phyloP scores from a whole-genome alignment of 2,888 invertebrate species.

The Ochropacha duplaris region DNA sequence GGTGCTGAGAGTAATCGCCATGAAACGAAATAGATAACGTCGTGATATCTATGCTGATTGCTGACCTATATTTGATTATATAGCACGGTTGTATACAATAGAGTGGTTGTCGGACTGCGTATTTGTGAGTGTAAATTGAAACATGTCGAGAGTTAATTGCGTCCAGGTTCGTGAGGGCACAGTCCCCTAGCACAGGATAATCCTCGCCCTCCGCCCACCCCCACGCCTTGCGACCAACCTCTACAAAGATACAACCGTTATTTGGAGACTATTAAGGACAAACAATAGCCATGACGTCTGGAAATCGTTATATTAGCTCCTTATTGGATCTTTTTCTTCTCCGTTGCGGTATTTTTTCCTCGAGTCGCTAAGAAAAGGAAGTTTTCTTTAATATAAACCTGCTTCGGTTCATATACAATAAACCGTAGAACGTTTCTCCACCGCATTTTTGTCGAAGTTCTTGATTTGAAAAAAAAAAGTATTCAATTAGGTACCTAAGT shows the following conservation, averaged over 20 bases:
- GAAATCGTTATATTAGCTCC: neutral
- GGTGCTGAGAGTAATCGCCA: neutral
- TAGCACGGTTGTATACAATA: constrained; percentile 41
- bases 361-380: neutral
- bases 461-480: no score
- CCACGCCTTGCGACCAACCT: constrained; percentile 39
- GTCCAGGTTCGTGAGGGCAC: constrained; percentile 58
- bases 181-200: constrained; percentile 45
- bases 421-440: no score
- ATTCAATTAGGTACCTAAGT: no score
- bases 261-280: constrained; percentile 5
- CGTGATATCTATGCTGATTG: constrained; percentile 38
- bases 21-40: constrained; percentile 5
- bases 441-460: no score
- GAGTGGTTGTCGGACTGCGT: constrained; percentile 53
- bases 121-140: constrained; percentile 81
- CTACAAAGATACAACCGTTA: constrained; percentile 11
- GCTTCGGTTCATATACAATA: no score
- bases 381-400: neutral
- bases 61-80: constrained; percentile 36
- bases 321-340: constrained; percentile 1
- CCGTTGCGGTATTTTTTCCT: neutral
- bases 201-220: constrained; percentile 41
- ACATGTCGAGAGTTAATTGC: constrained; percentile 78
- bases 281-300: constrained; percentile 2